phyloP scores from a whole-genome alignment of 2,113 vertebrate genomes.

The Passerina amoena region DNA sequence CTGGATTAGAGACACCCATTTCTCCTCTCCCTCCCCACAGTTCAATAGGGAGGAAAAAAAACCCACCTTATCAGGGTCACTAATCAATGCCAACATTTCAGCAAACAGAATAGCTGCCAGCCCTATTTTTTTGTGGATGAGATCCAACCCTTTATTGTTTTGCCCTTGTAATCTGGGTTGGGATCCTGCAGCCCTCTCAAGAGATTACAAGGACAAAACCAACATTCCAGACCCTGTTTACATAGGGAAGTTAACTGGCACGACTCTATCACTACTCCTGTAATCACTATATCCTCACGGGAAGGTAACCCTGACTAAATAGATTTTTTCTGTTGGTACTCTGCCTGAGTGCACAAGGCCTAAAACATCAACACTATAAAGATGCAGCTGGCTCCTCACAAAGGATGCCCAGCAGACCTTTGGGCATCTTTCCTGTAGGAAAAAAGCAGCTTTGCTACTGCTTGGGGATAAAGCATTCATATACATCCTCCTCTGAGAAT shows the following conservation, averaged over 20 bases:
- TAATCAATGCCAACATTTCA: constrained; percentile 2
- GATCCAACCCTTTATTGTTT: constrained; percentile 54
- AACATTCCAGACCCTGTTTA: constrained; percentile 52
- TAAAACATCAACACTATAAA: background rate
- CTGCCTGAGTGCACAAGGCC: background rate
- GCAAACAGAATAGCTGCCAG: constrained; percentile 1
- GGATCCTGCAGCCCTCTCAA: constrained; percentile 27
- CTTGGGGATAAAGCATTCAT: background rate
- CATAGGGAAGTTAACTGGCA: constrained; percentile 29
- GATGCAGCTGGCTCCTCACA: background rate
- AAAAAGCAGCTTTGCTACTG: background rate
- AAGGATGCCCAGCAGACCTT: background rate
- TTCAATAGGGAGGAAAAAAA: background rate
- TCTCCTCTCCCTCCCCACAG: background rate
- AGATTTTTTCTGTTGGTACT: background rate
- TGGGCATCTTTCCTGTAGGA: background rate
- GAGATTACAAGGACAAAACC: constrained; percentile 43
- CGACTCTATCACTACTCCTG: background rate
- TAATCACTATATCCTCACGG: background rate
- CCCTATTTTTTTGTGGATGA: background rate
- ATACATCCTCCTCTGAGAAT: background rate
- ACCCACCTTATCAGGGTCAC: background rate
- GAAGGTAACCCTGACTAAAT: background rate
- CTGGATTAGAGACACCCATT: background rate
- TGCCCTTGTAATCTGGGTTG: constrained; percentile 27